Percentiles rank a stretch among this genome's conserved stretches.
Conservation (phyloP, 2,797 vertebrate species). For the Falco rusticolus region DNA sequence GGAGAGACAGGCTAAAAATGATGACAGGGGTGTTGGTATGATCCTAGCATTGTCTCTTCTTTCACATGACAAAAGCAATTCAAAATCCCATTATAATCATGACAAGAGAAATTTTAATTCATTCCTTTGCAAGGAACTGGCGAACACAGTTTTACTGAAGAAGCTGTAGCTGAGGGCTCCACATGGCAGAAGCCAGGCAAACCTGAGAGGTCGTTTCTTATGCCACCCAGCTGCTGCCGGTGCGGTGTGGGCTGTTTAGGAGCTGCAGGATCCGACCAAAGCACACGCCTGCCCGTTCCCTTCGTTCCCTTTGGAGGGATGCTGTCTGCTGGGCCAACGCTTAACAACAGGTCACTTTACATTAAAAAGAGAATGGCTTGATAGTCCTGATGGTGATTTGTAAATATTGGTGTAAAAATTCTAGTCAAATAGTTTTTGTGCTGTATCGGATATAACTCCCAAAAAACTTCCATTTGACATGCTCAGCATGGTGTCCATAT, state of each 20-base stretch:
- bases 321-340: background rate
- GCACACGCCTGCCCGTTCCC: fast-evolving
- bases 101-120: background rate
- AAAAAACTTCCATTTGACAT: background rate
- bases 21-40: background rate
- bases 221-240: background rate
- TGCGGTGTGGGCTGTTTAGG: fast-evolving
- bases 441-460: background rate
- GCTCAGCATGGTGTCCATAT: background rate
- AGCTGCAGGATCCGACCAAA: background rate
- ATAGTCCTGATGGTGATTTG: background rate
- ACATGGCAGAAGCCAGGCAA: background rate
- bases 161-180: background rate
- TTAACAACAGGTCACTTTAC: background rate
- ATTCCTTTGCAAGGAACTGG: background rate
- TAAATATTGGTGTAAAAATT: background rate
- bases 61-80: background rate
- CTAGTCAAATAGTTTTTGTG: background rate
- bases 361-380: background rate
- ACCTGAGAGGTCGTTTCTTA: background rate
- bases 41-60: background rate
- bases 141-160: background rate
- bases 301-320: background rate
- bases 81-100: background rate
- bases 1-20: background rate